These are phyloP conservation scores for Perca fluviatilis DNA, from an alignment of 2,113 vertebrate genomes.

Conservation along the genomic window DNA sequence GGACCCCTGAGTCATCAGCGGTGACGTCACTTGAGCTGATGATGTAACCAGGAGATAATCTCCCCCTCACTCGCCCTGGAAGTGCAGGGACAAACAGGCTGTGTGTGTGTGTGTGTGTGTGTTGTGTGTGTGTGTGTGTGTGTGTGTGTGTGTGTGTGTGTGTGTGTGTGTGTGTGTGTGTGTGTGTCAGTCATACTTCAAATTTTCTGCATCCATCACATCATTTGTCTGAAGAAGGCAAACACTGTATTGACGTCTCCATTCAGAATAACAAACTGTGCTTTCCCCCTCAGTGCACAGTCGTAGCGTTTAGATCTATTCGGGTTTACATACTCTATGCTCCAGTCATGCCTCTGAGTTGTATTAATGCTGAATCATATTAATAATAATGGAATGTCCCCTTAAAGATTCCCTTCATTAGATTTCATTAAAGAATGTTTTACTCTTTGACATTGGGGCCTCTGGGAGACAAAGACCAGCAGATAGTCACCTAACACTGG, in stretches of 20 bases:
- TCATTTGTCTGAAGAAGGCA: constrained; percentile 42
- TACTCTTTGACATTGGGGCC: constrained; percentile 44
- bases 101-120: background rate
- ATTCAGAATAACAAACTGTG: constrained; percentile 38
- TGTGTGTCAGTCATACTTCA: constrained; percentile 27
- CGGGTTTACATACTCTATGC: constrained; percentile 62
- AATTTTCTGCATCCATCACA: constrained; percentile 37
- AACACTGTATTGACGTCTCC: constrained; percentile 60
- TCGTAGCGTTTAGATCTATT: constrained; percentile 46
- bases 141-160: background rate
- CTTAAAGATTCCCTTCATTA: constrained; percentile 48
- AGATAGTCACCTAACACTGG: constrained; percentile 76
- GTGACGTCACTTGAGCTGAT: constrained; percentile 72
- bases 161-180: background rate
- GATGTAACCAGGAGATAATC: constrained; percentile 79
- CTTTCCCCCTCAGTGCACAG: constrained; percentile 24
- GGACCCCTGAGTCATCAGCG: constrained; percentile 55
- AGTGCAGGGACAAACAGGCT: constrained; percentile 39
- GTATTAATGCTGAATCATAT: constrained; percentile 47
- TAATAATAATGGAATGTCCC: constrained; percentile 49
- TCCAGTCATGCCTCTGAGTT: constrained; percentile 58
- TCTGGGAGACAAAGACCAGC: constrained; percentile 55
- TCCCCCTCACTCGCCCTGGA: constrained; percentile 23
- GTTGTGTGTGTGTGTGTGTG: background rate
- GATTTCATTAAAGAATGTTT: constrained; percentile 67